These are phyloP conservation scores for Leguminivora glycinivorella DNA, from an alignment of 1,140 invertebrate genomes.

Conservation along the genomic window DNA sequence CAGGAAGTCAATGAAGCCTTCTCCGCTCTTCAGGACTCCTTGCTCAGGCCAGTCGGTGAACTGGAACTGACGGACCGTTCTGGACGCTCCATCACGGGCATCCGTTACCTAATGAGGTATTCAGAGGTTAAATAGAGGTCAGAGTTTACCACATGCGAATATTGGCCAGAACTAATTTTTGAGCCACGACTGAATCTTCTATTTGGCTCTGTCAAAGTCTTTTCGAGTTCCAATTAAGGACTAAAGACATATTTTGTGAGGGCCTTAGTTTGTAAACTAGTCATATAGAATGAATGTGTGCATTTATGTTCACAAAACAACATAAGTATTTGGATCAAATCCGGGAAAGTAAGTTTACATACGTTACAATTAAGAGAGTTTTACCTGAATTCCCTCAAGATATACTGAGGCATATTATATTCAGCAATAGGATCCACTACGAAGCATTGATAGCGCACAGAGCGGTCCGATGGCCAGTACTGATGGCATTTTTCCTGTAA, in stretches of 20 bases:
- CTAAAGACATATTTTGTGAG: too few relatives aligned
- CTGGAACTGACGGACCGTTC: constrained; percentile 98
- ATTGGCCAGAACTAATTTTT: too few relatives aligned
- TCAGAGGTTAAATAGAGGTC: too few relatives aligned
- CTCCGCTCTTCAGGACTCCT: constrained; percentile 97
- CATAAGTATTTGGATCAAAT: not conserved
- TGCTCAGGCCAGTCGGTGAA: constrained; percentile 99
- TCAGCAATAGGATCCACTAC: constrained; percentile 99
- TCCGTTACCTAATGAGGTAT: constrained; percentile 88
- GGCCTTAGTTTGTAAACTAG: too few relatives aligned
- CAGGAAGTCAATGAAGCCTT: constrained; percentile 98
- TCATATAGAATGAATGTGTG: not conserved
- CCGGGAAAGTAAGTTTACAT: not conserved
- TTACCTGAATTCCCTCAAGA: constrained; percentile 96
- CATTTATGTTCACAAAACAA: not conserved
- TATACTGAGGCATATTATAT: constrained; percentile 99
- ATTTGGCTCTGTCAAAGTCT: too few relatives aligned
- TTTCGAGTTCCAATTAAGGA: too few relatives aligned
- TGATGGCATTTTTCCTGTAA: constrained; percentile 97
- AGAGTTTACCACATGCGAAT: too few relatives aligned
- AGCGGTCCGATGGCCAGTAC: constrained; percentile 99
- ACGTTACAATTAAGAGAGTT: constrained; percentile 16
- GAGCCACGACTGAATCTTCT: too few relatives aligned
- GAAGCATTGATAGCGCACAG: constrained; percentile 97
- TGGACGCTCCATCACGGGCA: constrained; percentile 95